Evolutionary conservation across 2,113 vertebrate genomes (phyloP), one percentile per base, ranked within the genome.

Genomic region (Bubalus kerabau): DNA sequence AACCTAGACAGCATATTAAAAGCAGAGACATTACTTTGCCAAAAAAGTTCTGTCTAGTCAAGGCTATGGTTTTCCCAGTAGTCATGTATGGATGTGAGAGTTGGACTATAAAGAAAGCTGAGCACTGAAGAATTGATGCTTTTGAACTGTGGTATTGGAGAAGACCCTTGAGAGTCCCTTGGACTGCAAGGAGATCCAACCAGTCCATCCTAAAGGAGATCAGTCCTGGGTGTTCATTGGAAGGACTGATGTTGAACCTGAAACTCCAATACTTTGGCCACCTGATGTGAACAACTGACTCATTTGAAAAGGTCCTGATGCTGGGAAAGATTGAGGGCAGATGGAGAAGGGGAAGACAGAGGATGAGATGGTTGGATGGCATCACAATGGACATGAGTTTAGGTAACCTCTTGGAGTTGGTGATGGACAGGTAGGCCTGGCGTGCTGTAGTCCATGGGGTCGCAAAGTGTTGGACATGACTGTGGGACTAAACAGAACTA

Each of bases 401-500:
- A 17, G n/a, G 64, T 36, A 11, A n/a, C 21, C 9, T 21, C 9
- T 3, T 17, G 64, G 17, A 71, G 17, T 21, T 71, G n/a, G n/a
- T 71, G 17, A 71, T 71, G 64, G 64, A 71, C 9, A 71, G 17
- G 17, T 5, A 71, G 9, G 64, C 64, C 64, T 71, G 17, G n/a
- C 0, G 0, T 36, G 9, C 64, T 5, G 4, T 8, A 21, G 17
- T 71, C 2, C 8, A 36, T 11, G 9, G 9, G 17, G 2, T 21
- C 19, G 0, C 8, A 71, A 36, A 36, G 9, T 21, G 4, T 71
- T 9, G 0, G 17, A 36, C 64, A 36, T 0, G 17, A 71, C n/a
- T 71, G 9, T 36, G 17, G 16, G 17, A 36, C n/a, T 71, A 11
- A 71, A 71, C 2, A 8, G 32, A 21, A 19, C 7, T 36, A 36